Percentiles rank a stretch among this genome's conserved stretches.
Conservation (phyloP, 2,888 invertebrate species). For the Hemistola chrysoprasaria region DNA sequence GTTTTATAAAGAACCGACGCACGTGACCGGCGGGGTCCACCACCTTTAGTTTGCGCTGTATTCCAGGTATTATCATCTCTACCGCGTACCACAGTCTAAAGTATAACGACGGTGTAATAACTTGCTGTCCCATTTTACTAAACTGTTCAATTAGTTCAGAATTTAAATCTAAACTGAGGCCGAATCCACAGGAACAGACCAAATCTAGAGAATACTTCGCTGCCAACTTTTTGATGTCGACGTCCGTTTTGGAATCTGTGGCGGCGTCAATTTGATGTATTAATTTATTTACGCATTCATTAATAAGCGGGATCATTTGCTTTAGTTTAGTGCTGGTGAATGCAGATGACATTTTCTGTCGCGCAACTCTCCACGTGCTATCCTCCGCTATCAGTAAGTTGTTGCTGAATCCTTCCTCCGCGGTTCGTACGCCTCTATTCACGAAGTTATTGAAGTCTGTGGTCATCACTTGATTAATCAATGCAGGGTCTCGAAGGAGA, state of each 20-base stretch:
- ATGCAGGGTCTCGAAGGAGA: conserved; percentile 39
- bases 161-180: conserved; percentile 15
- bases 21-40: conserved; percentile 7
- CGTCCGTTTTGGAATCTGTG: conserved; percentile 2
- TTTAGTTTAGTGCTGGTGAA: conserved; percentile 45
- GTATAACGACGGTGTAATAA: conserved; percentile 4
- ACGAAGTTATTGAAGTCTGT: conserved; percentile 43
- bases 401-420: conserved; percentile 15
- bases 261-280: conserved; percentile 26
- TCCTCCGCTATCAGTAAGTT: conserved; percentile 45
- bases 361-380: conserved; percentile 44
- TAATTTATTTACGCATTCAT: conserved; percentile 37
- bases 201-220: conserved; percentile 14
- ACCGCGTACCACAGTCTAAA: conserved; percentile 14
- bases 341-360: conserved; percentile 44
- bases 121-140: conserved; percentile 7
- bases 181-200: conserved; percentile 18
- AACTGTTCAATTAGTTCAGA: conserved; percentile 14
- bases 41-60: conserved; percentile 6
- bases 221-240: conserved; percentile 11
- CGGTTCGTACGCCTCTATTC: conserved; percentile 35
- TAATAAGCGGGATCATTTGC: conserved; percentile 46
- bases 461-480: conserved; percentile 38
- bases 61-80: conserved; percentile 11
- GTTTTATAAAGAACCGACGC: conserved; percentile 8